A percentile compares a stretch with the other conserved stretches of the same genome.
phyloP scores from a whole-genome alignment of 2,113 vertebrate species.

The Cairina moschata region DNA sequence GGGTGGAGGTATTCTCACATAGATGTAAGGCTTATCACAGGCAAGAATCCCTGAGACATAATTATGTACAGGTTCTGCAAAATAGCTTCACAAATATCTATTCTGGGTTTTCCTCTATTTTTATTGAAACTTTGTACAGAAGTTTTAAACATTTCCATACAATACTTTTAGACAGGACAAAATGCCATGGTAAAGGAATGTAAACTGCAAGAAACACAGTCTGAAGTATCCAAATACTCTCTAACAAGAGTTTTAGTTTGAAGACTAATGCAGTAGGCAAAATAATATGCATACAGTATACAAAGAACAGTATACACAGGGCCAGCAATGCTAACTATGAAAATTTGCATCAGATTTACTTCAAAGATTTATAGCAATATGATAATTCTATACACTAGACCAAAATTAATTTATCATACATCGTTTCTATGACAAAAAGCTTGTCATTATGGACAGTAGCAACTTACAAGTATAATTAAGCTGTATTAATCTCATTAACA shows the following conservation, averaged over 20 bases:
- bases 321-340: constrained; percentile 73
- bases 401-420: constrained; percentile 75
- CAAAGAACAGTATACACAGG: constrained; percentile 75
- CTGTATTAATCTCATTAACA: constrained; percentile 75
- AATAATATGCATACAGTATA: constrained; percentile 75
- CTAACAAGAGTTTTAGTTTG: constrained; percentile 74
- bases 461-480: constrained; percentile 75
- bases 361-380: constrained; percentile 73
- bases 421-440: constrained; percentile 76
- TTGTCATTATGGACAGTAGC: constrained; percentile 73
- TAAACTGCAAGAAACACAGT: constrained; percentile 81
- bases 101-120: constrained; percentile 62
- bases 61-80: neutral
- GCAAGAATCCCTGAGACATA: neutral
- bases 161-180: constrained; percentile 83
- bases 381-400: constrained; percentile 75
- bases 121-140: constrained; percentile 85
- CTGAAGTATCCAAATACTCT: constrained; percentile 80
- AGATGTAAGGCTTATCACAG: neutral
- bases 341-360: constrained; percentile 73
- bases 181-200: constrained; percentile 82
- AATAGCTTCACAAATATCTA: constrained; percentile 20
- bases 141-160: constrained; percentile 82
- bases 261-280: constrained; percentile 79
- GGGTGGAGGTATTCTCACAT: rapidly evolving